A percentile compares a stretch with the other conserved stretches of the same genome.
Conservation (phyloP, 2,113 vertebrate species). For the Hyperoodon ampullatus region DNA sequence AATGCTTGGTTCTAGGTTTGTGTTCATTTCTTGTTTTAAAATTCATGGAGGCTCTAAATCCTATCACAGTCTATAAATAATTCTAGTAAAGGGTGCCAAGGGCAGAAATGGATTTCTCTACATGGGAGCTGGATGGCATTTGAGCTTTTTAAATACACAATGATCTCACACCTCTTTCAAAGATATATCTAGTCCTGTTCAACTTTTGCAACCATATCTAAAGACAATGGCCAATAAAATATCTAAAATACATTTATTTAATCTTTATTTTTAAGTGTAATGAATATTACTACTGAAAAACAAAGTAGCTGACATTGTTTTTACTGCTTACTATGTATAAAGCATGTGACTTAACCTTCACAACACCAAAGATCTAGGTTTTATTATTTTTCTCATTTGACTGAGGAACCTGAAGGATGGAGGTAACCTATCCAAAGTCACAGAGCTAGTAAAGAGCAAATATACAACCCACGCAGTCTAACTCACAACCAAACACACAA, state of each 20-base stretch:
- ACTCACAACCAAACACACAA: not conserved
- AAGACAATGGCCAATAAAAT: not conserved
- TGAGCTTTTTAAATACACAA: constrained; percentile 27
- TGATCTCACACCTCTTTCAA: constrained; percentile 35
- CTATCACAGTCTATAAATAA: constrained; percentile 39
- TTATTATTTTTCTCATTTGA: constrained; percentile 28
- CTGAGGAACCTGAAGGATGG: not conserved
- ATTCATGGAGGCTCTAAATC: not conserved
- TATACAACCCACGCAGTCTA: not conserved
- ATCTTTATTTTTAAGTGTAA: constrained; percentile 6
- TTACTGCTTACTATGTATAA: not conserved
- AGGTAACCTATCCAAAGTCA: not conserved
- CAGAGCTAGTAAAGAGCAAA: not conserved
- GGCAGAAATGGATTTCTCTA: constrained; percentile 49
- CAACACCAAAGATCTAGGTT: not conserved
- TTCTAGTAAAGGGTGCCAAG: constrained; percentile 22
- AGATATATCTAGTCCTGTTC: not conserved
- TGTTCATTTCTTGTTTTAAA: constrained; percentile 44
- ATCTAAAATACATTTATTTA: not conserved
- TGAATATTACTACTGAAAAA: constrained; percentile 8
- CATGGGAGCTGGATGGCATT: constrained; percentile 26
- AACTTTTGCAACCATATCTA: not conserved
- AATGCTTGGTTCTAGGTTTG: not conserved
- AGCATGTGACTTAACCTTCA: not conserved
- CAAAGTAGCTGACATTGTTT: not conserved